phyloP scores from a whole-genome alignment of 2,797 vertebrate genomes.

The Salmo trutta region DNA sequence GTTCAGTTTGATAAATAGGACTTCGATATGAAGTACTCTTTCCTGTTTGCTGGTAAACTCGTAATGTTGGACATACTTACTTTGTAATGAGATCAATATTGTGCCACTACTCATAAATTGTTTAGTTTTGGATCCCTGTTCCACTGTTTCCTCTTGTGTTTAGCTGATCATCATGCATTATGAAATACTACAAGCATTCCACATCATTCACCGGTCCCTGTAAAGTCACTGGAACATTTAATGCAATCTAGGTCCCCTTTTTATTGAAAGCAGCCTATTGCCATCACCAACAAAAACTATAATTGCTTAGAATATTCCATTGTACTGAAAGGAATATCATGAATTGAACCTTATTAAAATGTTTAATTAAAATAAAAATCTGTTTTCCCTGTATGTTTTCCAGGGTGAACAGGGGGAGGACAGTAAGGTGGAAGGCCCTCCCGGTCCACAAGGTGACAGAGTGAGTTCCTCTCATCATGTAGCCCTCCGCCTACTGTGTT shows the following conservation, averaged over 20 bases:
- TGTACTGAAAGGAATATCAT: no score
- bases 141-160: conserved; percentile 33
- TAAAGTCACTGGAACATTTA: conserved; percentile 36
- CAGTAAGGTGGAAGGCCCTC: conserved; percentile 83
- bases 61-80: conserved; percentile 5
- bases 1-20: background rate
- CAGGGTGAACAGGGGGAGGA: conserved; percentile 95
- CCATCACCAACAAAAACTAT: background rate
- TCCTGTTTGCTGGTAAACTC: conserved; percentile 43
- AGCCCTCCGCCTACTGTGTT: no score
- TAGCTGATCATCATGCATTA: conserved; percentile 37
- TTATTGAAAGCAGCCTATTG: background rate
- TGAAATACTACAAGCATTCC: conserved; percentile 41
- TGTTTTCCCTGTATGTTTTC: background rate
- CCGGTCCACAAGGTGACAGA: conserved; percentile 90
- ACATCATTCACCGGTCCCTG: conserved; percentile 52
- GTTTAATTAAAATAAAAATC: no score
- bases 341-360: no score
- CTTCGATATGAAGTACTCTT: conserved; percentile 33
- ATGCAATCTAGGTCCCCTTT: background rate
- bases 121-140: conserved; percentile 14
- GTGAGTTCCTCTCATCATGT: conserved; percentile 76
- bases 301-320: conserved; percentile 4
- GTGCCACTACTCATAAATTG: conserved; percentile 27
- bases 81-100: conserved; percentile 56